Conservation (phyloP, 37 sponge, comb jelly and placozoan genomes). For the Diacarnus erythraeanus region DNA sequence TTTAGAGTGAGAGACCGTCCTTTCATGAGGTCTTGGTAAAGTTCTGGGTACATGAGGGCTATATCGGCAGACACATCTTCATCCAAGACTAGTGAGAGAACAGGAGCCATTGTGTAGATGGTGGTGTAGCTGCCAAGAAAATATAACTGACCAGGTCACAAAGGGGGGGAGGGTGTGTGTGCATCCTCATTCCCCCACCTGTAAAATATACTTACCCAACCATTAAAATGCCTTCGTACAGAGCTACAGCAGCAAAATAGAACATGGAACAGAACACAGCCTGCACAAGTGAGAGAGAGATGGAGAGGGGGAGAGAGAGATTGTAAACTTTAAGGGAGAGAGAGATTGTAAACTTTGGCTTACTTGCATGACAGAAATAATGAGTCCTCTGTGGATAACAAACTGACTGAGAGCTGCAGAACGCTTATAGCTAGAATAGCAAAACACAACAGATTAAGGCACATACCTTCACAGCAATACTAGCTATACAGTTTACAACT, state of each 20-base stretch:
- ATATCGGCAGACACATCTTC: slow-evolving; percentile 89
- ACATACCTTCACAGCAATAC: too few relatives aligned
- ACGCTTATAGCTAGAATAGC: slow-evolving; percentile 79
- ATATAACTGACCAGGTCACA: not conserved
- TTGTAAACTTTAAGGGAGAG: not conserved
- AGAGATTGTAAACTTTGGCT: not conserved
- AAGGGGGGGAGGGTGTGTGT: not conserved
- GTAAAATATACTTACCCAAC: slow-evolving; percentile 78
- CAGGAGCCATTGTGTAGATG: slow-evolving; percentile 95
- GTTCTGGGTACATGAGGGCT: slow-evolving; percentile 90
- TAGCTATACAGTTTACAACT: too few relatives aligned
- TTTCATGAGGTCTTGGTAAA: slow-evolving; percentile 90
- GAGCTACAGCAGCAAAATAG: slow-evolving; percentile 90
- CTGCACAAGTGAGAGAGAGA: slow-evolving; percentile 29
- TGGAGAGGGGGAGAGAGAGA: slow-evolving; percentile 20
- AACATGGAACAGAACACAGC: slow-evolving; percentile 89
- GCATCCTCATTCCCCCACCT: not conserved
- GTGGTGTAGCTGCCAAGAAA: slow-evolving; percentile 78
- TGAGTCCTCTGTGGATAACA: slow-evolving; percentile 94
- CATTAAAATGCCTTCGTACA: slow-evolving; percentile 93
- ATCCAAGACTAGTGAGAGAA: slow-evolving; percentile 90
- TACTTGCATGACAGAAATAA: slow-evolving; percentile 97
- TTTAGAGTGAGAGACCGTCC: slow-evolving; percentile 89
- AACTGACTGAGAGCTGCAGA: slow-evolving; percentile 94
- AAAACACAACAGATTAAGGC: too few relatives aligned